Evolutionary conservation across 2,888 invertebrate genomes (phyloP), one percentile per base, ranked within the genome.

Genomic region (Acanthopleura granulata): DNA sequence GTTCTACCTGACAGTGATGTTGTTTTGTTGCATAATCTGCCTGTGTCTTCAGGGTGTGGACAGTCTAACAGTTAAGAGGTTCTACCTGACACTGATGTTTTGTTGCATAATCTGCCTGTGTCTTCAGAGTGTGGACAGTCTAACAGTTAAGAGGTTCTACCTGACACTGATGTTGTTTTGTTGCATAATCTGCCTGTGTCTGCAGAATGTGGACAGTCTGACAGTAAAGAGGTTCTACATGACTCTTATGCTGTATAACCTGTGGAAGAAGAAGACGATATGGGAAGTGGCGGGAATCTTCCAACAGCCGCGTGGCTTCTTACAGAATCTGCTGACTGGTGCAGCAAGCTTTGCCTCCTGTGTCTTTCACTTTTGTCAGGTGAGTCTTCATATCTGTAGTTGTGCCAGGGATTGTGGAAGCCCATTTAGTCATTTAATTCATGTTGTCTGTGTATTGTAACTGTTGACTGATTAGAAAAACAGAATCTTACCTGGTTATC

Each of bases 71-170:
- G 84, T 96, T 76, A 93, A 94, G 82, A 93, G 97, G 72, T 95
- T 98, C 91, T 98, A 96, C 89, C 91, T 96, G 77, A 95, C 97
- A 14, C 90, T 98, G 78, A 95, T 98, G 91, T 91, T 98, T 3
- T 9, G 40, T 40, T 40, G 40, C 40, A 40, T 40, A 40, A 40
- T 9, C 3, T 40, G 40, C 9, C 40, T 40, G 9, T 40, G 40
- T 40, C 4, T 40, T 3, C 40, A 40, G n/a, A 22, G n/a, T 74
- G 81, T 86, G 16, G 81, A 85, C 80, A 87, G 86, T 73, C 81
- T 82, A 81, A 92, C 94, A n/a, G 84, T 96, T 76, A 93, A 94
- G 82, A 93, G 97, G 72, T 95, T 98, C 91, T 98, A 96, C 89
- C 91, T 96, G 77, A 95, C 97, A 14, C 89, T 98, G 78, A 95